Evolutionary conservation across 1,140 invertebrate genomes (phyloP).

Genomic region (Alviniconcha marisindica): DNA sequence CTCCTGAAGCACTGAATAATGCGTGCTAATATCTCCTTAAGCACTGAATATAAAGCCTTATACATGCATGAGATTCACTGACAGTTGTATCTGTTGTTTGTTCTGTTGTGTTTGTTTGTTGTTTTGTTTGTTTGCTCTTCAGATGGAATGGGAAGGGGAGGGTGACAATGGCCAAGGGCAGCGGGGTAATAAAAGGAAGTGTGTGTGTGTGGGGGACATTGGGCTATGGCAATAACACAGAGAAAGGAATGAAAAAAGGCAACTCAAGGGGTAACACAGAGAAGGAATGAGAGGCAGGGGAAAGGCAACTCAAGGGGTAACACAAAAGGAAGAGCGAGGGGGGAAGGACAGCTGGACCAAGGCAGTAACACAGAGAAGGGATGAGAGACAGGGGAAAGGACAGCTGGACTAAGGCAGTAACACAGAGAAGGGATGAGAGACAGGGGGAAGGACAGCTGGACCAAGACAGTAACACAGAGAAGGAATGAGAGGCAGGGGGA

Average conservation of each 20-base stretch:
- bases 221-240: too few species aligned
- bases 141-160: background rate
- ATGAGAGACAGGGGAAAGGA: background rate
- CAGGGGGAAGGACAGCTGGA: background rate
- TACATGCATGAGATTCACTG: too few species aligned
- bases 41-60: too few species aligned
- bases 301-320: background rate
- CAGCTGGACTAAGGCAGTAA: background rate
- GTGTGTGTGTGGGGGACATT: too few species aligned
- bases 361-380: conserved; percentile 19
- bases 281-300: background rate
- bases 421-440: background rate
- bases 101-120: too few species aligned
- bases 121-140: too few species aligned
- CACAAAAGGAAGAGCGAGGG: background rate
- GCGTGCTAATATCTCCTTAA: too few species aligned
- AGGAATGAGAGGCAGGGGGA: background rate
- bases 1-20: too few species aligned
- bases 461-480: background rate
- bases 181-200: too few species aligned
- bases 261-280: background rate
- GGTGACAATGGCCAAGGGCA: background rate
- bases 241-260: too few species aligned
- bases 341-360: background rate
- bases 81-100: too few species aligned